Evolutionary conservation across 2,113 vertebrate genomes (phyloP).

Genomic region (Brevimyrus niger): DNA sequence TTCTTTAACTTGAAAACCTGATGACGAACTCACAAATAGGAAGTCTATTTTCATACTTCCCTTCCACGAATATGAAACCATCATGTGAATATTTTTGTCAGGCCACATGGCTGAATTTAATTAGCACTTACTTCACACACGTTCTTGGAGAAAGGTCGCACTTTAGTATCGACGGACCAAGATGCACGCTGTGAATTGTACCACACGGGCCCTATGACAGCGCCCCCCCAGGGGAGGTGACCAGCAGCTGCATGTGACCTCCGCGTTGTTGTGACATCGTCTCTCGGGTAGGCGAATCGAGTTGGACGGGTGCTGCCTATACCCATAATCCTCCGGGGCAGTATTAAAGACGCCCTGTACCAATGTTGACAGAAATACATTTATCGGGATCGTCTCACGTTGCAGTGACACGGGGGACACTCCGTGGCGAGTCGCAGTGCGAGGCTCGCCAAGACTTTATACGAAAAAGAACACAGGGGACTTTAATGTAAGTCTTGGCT

Average conservation of each 20-base stretch:
- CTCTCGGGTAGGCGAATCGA: constrained; percentile 50
- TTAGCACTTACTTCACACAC: neutral
- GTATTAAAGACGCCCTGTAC: constrained; percentile 61
- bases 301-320: constrained; percentile 57
- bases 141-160: neutral
- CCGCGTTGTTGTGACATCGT: constrained; percentile 49
- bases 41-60: neutral
- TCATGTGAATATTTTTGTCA: neutral
- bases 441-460: constrained; percentile 43
- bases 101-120: neutral
- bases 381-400: constrained; percentile 63
- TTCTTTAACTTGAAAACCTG: neutral
- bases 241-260: constrained; percentile 36
- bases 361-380: constrained; percentile 66
- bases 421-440: constrained; percentile 45
- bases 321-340: constrained; percentile 50
- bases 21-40: neutral
- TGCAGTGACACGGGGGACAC: constrained; percentile 54
- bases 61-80: neutral
- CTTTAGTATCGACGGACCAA: neutral
- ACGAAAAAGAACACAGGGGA: constrained; percentile 30
- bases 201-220: neutral
- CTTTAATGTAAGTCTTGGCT: neutral
- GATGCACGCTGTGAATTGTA: neutral
- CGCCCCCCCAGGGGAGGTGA: neutral